A percentile compares a stretch with the other conserved stretches of the same genome.
Conservation (phyloP, 2,888 invertebrate species). For the Hesperia comma region DNA sequence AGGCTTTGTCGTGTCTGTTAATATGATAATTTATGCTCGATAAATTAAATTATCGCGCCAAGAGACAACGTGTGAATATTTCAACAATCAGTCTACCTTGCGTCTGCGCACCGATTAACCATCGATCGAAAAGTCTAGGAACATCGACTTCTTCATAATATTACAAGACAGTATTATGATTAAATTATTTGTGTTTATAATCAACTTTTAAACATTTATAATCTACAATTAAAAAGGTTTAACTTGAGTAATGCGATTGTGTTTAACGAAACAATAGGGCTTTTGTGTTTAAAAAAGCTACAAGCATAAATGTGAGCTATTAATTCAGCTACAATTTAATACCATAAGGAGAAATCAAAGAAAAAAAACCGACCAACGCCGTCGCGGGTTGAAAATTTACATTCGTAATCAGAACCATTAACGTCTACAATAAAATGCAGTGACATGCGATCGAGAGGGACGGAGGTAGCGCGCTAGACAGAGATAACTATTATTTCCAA, state of each 20-base stretch:
- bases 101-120: constrained; percentile 21
- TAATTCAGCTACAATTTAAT: constrained; percentile 76
- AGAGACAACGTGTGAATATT: constrained; percentile 17
- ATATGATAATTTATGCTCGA: constrained; percentile 19
- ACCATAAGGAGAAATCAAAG: constrained; percentile 74
- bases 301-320: constrained; percentile 48
- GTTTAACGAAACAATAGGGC: constrained; percentile 45
- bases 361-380: constrained; percentile 77
- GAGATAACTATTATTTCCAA: constrained; percentile 59
- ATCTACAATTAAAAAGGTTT: constrained; percentile 2
- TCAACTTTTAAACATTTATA: no score
- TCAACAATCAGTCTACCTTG: constrained; percentile 9
- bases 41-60: constrained; percentile 14
- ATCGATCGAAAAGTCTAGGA: constrained; percentile 6
- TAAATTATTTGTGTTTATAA: no score
- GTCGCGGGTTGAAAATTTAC: constrained; percentile 81
- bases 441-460: constrained; percentile 72
- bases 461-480: constrained; percentile 60
- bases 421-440: constrained; percentile 83
- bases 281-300: constrained; percentile 47
- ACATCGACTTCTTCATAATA: not conserved
- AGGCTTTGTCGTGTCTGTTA: constrained; percentile 29
- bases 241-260: constrained; percentile 23
- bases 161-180: no score
- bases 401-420: constrained; percentile 82